Evolutionary conservation across 1,140 invertebrate species (phyloP).

Genomic region (Drosophila oshimai): DNA sequence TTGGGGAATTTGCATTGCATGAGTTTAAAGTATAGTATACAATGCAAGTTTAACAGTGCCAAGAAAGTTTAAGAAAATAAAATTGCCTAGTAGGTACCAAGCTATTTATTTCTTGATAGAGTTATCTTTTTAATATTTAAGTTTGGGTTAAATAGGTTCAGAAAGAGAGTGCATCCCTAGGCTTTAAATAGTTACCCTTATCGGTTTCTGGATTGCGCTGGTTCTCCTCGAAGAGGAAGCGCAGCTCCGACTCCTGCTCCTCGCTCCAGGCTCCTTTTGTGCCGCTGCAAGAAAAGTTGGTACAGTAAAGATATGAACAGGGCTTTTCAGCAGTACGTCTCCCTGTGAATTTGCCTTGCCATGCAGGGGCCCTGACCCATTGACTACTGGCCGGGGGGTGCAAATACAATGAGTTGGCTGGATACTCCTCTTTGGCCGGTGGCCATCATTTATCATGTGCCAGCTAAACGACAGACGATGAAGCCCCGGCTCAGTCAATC

Average conservation of each 20-base stretch:
- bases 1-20: background rate
- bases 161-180: background rate
- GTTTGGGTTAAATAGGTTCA: background rate
- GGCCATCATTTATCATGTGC: slow-evolving; percentile 61
- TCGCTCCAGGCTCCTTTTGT: slow-evolving; percentile 89
- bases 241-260: slow-evolving; percentile 92
- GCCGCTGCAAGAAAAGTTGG: slow-evolving; percentile 46
- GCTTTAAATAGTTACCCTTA: slow-evolving; percentile 83
- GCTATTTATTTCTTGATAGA: too few relatives aligned
- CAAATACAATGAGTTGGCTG: slow-evolving; percentile 28
- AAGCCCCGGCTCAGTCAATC: slow-evolving; percentile 67
- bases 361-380: slow-evolving; percentile 10
- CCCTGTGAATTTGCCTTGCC: background rate
- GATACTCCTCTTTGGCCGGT: slow-evolving; percentile 6
- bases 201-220: slow-evolving; percentile 87
- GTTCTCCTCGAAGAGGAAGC: slow-evolving; percentile 92
- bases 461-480: slow-evolving; percentile 59
- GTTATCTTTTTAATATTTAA: too few relatives aligned
- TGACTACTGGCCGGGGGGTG: slow-evolving; percentile 1
- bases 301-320: background rate
- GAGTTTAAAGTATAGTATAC: too few relatives aligned
- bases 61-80: too few relatives aligned
- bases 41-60: too few relatives aligned
- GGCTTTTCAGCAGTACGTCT: background rate
- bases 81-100: too few relatives aligned